phyloP scores from a whole-genome alignment of 2,888 invertebrate species.

The Papilio gigon region DNA sequence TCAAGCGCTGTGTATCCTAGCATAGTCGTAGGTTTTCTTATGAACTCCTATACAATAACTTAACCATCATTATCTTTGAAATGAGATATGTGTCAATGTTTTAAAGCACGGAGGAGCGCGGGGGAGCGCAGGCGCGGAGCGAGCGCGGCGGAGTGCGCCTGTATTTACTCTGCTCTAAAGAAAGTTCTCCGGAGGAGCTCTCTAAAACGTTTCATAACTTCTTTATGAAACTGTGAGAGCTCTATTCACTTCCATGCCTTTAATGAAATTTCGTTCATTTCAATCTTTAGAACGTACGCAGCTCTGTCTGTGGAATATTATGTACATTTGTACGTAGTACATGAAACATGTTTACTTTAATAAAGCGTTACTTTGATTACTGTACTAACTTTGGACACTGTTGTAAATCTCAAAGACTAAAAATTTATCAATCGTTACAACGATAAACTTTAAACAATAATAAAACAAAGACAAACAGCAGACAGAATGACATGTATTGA shows the following conservation, averaged over 20 bases:
- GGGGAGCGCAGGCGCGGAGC: background rate
- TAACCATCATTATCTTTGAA: no score
- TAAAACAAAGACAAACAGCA: no score
- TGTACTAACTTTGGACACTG: no score
- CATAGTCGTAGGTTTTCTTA: no score
- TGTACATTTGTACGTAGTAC: background rate
- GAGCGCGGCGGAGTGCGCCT: constrained; percentile 1
- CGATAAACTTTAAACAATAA: no score
- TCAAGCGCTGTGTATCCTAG: no score
- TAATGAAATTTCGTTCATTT: constrained; percentile 27
- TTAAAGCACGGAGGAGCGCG: background rate
- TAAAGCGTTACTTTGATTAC: no score
- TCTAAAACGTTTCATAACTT: constrained; percentile 36
- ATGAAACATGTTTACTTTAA: background rate
- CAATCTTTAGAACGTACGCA: constrained; percentile 12
- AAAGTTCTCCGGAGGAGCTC: constrained; percentile 33
- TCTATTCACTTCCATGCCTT: constrained; percentile 24
- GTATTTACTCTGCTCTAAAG: constrained; percentile 35
- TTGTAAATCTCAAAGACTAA: no score
- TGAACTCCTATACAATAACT: no score
- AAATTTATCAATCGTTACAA: no score
- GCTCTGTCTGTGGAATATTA: background rate
- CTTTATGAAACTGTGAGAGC: constrained; percentile 36
- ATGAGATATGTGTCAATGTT: no score
- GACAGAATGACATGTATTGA: no score